Base-by-base conservation (phyloP, 2,888 invertebrate genomes). In the Hipparchia sbordonii region DNA sequence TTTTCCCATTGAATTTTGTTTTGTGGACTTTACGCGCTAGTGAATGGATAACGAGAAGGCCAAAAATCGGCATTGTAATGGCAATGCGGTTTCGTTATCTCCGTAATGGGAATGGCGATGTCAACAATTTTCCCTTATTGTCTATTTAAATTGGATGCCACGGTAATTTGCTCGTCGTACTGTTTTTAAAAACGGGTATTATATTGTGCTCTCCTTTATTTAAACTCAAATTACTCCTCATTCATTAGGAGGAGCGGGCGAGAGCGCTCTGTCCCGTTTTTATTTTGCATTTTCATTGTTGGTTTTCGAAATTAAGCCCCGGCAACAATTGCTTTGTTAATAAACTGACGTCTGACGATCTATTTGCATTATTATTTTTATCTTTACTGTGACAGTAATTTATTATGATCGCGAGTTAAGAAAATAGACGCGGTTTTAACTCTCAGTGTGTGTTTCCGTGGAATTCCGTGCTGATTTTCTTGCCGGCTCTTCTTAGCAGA, bases 191-290 rank as follows among this genome's bases (percentile, higher is more conserved):
- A 90, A 89, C 86, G 87, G 87, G 86, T 87, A 90, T 89, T 90
- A 89, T 91, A 91, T 92, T 91, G 90, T 90, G 87, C 88, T 83
- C 87, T 85, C 88, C 87, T 91, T 92, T 92, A 90, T 90, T 91
- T 91, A 89, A 89, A 89, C 88, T 90, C 87, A 90, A 91, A 91
- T 92, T 91, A 89, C 89, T 89, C 87, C 89, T 88, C 91, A 91
- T 92, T 92, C 90, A 92, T 92, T 91, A 91, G 88, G 86, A 83
- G 79, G 82, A 85, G 85, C 84, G 87, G 85, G 87, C 86, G 89
- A 84, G 88, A 87, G 86, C 85, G 87, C 87, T 90, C 86, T 80
- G 87, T 83, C 89, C 84, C 86, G 87, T 89, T 91, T 91, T 92
- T 90, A 90, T 90, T 88, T 90, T 73, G 67, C 68, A 70, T 68